Conservation (phyloP, 2,797 vertebrate species). For the Rhyacichthys aspro region DNA sequence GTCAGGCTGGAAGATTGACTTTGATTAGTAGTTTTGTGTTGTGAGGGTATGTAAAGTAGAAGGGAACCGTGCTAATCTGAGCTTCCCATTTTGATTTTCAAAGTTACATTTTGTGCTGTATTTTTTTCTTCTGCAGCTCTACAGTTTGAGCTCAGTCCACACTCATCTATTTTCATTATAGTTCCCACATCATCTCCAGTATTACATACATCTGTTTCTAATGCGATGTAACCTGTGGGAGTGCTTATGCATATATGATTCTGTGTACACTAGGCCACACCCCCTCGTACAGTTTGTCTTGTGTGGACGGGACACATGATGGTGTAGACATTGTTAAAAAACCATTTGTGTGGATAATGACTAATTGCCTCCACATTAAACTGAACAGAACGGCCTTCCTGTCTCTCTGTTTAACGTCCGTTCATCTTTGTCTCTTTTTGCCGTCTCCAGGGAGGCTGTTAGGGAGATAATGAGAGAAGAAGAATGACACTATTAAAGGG, state of each 20-base stretch:
- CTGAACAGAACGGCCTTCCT: slow-evolving; percentile 1
- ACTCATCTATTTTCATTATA: too few species aligned
- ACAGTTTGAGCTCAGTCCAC: too few species aligned
- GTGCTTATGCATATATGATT: too few species aligned
- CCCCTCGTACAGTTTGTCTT: too few species aligned
- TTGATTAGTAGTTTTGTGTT: slow-evolving; percentile 65
- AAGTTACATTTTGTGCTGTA: neutral
- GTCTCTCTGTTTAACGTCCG: slow-evolving; percentile 1
- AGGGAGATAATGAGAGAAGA: slow-evolving; percentile 76
- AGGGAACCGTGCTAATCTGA: slow-evolving; percentile 25
- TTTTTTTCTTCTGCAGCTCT: neutral
- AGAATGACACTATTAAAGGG: slow-evolving; percentile 77
- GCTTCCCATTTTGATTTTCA: slow-evolving; percentile 5
- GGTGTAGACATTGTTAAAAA: neutral
- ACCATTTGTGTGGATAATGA: neutral
- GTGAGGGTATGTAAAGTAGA: slow-evolving; percentile 49
- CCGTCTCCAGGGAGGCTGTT: slow-evolving; percentile 29
- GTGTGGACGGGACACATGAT: too few species aligned
- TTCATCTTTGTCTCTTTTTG: slow-evolving; percentile 35
- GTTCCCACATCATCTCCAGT: too few species aligned
- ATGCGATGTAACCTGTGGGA: too few species aligned
- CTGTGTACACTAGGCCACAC: too few species aligned
- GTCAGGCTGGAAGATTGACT: slow-evolving; percentile 44
- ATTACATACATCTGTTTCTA: too few species aligned
- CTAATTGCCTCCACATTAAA: slow-evolving; percentile 38